These are phyloP conservation scores for Plagodis dolabraria DNA, from an alignment of 2,888 invertebrate genomes.

Conservation along the genomic window DNA sequence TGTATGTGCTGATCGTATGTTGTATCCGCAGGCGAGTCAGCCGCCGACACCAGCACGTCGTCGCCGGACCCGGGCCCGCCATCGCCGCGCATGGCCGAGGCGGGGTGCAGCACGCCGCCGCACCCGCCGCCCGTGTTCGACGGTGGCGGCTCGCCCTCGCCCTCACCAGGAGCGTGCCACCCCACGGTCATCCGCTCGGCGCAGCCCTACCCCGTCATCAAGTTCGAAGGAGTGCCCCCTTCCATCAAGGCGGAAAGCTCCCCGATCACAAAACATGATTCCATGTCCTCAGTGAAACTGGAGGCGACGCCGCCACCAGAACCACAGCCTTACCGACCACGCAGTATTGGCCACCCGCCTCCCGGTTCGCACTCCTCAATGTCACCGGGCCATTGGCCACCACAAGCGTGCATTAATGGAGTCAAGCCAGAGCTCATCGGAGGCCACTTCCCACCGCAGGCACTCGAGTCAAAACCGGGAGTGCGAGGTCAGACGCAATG, in stretches of 20 bases:
- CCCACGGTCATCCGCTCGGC: slow-evolving; percentile 85
- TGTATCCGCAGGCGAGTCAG: slow-evolving; percentile 91
- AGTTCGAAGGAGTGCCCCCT: slow-evolving; percentile 80
- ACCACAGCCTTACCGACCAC: slow-evolving; percentile 69
- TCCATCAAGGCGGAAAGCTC: slow-evolving; percentile 66
- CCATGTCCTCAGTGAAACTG: slow-evolving; percentile 77
- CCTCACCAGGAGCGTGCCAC: slow-evolving; percentile 70
- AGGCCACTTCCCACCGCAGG: slow-evolving; percentile 80
- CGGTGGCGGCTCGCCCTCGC: slow-evolving; percentile 77
- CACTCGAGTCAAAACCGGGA: slow-evolving; percentile 69
- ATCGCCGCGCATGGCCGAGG: slow-evolving; percentile 91
- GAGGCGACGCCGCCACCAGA: slow-evolving; percentile 64
- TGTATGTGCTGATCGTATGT: slow-evolving; percentile 64
- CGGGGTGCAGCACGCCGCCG: slow-evolving; percentile 86
- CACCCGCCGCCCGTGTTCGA: slow-evolving; percentile 83
- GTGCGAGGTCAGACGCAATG: slow-evolving; percentile 72
- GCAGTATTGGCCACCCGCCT: slow-evolving; percentile 73
- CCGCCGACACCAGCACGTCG: slow-evolving; percentile 96
- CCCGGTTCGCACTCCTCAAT: slow-evolving; percentile 67
- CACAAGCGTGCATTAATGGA: slow-evolving; percentile 89
- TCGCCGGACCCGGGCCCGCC: slow-evolving; percentile 95
- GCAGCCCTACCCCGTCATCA: slow-evolving; percentile 85
- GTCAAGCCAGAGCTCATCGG: slow-evolving; percentile 93
- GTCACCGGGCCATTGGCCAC: slow-evolving; percentile 82
- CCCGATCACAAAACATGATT: slow-evolving; percentile 60